Evolutionary conservation across 2,113 vertebrate species (phyloP).

Genomic region (Perccottus glenii): DNA sequence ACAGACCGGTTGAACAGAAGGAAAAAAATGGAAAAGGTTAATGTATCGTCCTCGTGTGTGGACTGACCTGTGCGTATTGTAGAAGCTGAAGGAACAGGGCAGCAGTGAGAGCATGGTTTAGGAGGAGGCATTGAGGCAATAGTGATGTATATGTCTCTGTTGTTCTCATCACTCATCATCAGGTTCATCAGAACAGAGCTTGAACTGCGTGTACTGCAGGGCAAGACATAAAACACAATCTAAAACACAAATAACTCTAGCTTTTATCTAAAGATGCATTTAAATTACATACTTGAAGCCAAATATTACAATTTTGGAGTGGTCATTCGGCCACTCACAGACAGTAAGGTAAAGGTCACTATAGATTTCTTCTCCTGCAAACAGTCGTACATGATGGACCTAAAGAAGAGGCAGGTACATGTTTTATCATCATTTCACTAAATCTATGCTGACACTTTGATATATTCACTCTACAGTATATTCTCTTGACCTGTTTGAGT

Average conservation of each 20-base stretch:
- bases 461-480: neutral
- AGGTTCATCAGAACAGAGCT: conserved; percentile 88
- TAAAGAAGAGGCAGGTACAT: conserved; percentile 41
- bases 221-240: neutral
- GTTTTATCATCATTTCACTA: neutral
- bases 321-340: conserved; percentile 92
- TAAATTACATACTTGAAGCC: conserved; percentile 88
- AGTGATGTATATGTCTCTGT: conserved; percentile 91
- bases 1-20: neutral
- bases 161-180: conserved; percentile 95
- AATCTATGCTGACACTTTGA: neutral
- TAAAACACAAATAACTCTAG: neutral
- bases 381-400: conserved; percentile 91
- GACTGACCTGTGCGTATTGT: conserved; percentile 76
- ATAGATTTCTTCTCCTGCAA: conserved; percentile 91
- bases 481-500: conserved; percentile 85
- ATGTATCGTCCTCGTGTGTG: neutral
- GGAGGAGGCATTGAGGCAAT: conserved; percentile 85
- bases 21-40: neutral
- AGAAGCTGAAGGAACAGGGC: conserved; percentile 65
- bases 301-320: conserved; percentile 91
- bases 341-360: conserved; percentile 92
- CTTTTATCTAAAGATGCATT: neutral
- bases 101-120: conserved; percentile 82
- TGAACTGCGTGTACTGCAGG: conserved; percentile 84